These are phyloP conservation scores for Eidolon helvum DNA, from an alignment of 2,113 vertebrate species.

Conservation along the genomic window DNA sequence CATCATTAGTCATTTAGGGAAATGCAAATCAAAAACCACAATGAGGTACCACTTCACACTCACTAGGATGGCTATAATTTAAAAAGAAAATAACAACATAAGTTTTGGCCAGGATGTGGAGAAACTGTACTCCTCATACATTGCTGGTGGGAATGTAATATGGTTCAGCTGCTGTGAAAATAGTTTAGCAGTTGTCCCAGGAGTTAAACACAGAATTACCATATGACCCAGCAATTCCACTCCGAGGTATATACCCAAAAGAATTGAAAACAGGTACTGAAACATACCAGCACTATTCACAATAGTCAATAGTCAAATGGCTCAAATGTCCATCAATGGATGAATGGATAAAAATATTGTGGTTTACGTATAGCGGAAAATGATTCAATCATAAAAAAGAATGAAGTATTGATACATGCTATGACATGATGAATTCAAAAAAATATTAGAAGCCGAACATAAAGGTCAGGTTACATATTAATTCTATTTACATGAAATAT, in stretches of 20 bases:
- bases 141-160: neutral
- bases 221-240: neutral
- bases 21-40: slow-evolving; percentile 29
- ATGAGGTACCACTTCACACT: neutral
- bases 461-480: neutral
- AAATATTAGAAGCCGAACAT: neutral
- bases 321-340: neutral
- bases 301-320: neutral
- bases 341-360: slow-evolving; percentile 1
- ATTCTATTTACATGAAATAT: neutral
- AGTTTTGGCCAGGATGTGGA: neutral
- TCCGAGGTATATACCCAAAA: neutral
- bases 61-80: neutral
- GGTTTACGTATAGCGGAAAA: neutral
- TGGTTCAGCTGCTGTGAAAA: neutral
- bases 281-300: neutral
- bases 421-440: neutral
- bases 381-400: neutral
- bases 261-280: neutral
- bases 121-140: neutral
- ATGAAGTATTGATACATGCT: neutral
- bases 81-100: neutral
- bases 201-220: neutral
- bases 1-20: neutral
- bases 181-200: neutral